Evolutionary conservation across 2,797 vertebrate species (phyloP).

Genomic region (Somateria mollissima): DNA sequence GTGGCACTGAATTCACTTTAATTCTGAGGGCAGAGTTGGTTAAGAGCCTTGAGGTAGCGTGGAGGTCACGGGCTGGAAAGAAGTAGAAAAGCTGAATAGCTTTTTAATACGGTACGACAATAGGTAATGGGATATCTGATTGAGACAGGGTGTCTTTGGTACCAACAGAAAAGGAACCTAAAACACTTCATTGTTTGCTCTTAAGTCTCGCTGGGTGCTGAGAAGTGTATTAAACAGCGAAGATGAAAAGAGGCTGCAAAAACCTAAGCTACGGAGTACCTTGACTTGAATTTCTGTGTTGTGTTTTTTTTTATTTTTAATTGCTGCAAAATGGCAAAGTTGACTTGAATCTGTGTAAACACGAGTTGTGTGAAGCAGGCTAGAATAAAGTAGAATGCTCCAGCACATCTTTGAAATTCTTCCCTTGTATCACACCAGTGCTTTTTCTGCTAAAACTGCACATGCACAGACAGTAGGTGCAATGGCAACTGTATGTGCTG

Average conservation of each 20-base stretch:
- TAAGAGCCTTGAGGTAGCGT: not conserved
- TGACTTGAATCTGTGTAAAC: not conserved
- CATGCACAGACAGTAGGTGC: not conserved
- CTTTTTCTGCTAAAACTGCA: not conserved
- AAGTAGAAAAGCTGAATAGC: not conserved
- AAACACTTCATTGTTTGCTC: not conserved
- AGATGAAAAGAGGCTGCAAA: not conserved
- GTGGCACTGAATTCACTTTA: not conserved
- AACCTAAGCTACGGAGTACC: not conserved
- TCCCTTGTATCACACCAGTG: not conserved
- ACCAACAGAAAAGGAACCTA: not conserved
- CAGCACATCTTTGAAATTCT: not conserved
- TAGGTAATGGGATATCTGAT: constrained; percentile 6
- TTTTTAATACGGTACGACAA: not conserved
- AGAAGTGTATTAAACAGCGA: not conserved
- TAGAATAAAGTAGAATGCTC: not conserved
- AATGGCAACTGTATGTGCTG: not conserved
- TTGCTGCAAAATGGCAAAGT: not conserved
- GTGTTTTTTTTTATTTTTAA: not conserved
- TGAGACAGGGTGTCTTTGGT: not conserved
- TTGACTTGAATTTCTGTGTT: not conserved
- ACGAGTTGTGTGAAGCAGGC: not conserved
- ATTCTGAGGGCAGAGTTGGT: not conserved
- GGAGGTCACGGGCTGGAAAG: not conserved
- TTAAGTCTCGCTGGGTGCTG: not conserved